Evolutionary conservation across 2,113 vertebrate species (phyloP).

Genomic region (Pedionomus torquatus): DNA sequence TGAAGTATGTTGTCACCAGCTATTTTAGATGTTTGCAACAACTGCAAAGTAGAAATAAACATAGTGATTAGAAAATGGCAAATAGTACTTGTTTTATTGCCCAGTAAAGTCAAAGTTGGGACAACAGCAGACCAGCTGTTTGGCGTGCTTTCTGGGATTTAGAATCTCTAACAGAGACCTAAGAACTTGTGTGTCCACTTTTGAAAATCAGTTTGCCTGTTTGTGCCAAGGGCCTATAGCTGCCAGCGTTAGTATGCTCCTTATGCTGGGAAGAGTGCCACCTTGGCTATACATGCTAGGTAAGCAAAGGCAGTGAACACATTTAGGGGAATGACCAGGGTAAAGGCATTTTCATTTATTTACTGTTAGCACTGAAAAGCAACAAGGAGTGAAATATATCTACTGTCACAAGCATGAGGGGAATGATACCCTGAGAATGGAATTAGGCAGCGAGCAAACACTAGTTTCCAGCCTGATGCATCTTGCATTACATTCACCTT

Average conservation of each 20-base stretch:
- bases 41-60: constrained; percentile 30
- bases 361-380: neutral
- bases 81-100: neutral
- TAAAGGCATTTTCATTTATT: constrained; percentile 30
- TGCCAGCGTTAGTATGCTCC: neutral
- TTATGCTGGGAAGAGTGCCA: neutral
- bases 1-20: neutral
- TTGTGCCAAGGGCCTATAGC: neutral
- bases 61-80: neutral
- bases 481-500: neutral
- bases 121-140: constrained; percentile 19
- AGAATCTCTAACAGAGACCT: neutral
- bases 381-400: constrained; percentile 22
- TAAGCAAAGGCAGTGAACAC: neutral
- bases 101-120: neutral
- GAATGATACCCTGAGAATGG: neutral
- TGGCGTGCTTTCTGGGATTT: neutral
- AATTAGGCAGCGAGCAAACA: neutral
- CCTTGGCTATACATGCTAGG: neutral
- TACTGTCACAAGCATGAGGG: neutral
- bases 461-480: neutral
- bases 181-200: neutral
- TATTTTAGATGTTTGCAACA: constrained; percentile 7
- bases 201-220: neutral
- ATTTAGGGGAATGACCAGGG: neutral